Conservation (phyloP, 2,113 vertebrate species). For the Piprites chloris region DNA sequence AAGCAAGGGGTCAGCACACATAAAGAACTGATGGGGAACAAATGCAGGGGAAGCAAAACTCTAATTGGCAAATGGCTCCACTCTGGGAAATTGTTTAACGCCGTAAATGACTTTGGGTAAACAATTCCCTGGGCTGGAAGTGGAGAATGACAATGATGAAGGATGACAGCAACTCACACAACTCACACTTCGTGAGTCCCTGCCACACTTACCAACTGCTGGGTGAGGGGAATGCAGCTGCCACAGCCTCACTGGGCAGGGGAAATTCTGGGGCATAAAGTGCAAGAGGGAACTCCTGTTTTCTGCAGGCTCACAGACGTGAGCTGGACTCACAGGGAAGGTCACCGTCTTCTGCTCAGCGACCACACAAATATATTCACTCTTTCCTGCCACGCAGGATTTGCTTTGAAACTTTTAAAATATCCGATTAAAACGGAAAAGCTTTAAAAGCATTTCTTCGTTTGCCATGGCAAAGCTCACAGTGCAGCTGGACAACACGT, state of each 20-base stretch:
- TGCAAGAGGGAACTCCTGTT: not conserved
- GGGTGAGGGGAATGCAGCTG: not conserved
- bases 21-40: not conserved
- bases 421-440: not conserved
- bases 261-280: not conserved
- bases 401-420: not conserved
- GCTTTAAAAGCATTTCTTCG: not conserved
- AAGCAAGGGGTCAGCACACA: not conserved
- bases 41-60: constrained; percentile 12
- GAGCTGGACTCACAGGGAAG: not conserved
- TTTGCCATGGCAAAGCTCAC: accelerated
- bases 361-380: not conserved
- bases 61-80: not conserved
- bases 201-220: not conserved
- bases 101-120: not conserved
- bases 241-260: not conserved
- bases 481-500: too few species aligned
- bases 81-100: not conserved
- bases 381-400: not conserved
- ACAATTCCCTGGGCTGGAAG: not conserved
- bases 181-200: not conserved
- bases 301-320: not conserved
- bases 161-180: not conserved
- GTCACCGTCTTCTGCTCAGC: not conserved
- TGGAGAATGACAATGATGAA: not conserved